Evolutionary conservation across 1,140 invertebrate species (phyloP), one percentile per base, ranked within the genome.

Genomic region (Cotesia chilonis): DNA sequence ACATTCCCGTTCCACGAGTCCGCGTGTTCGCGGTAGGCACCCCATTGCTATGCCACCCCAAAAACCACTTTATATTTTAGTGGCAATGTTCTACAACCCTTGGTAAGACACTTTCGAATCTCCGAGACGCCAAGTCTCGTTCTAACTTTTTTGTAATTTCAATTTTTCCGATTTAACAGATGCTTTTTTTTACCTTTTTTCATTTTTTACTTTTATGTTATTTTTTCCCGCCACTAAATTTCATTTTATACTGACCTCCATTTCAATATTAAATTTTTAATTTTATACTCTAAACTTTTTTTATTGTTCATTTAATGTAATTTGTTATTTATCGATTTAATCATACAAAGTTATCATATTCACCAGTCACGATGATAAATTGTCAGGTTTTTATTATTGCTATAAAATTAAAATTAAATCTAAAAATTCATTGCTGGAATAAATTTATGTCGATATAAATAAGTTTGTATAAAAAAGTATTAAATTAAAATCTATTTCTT

Each of bases 51-150:
- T 83, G 81, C 81, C 79, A 83, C 80, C 80, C 81, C 79, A 73
- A 81, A 84, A 84, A 80, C 81, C 83, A 85, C 84, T 85, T 85
- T 84, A 85, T 85, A 85, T 85, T 85, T 85, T 84, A 85, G 84
- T 84, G 82, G 81, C 80, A 83, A 81, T 84, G 83, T 85, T 84
- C 79, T 84, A 84, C 83, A 84, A 83, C 81, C 82, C 81, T 82
- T 81, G 72, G 76, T 77, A 81, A 79, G 78, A 84, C 81, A 80
- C 66, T 80, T 74, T 78, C 76, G 78, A 79, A 78, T 74, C 75
- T 76, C 64, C 52, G 55, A 55, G 66, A 55, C 66, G 9, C 59
- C 41, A 51, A 47, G 47, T 38, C 55, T 61, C 52, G 69, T 57
- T n/a, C 57, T 47, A 20, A 35, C 59, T 37, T 41, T 54, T 54